phyloP scores from a whole-genome alignment of 2,113 vertebrate species.

The Nestor notabilis region DNA sequence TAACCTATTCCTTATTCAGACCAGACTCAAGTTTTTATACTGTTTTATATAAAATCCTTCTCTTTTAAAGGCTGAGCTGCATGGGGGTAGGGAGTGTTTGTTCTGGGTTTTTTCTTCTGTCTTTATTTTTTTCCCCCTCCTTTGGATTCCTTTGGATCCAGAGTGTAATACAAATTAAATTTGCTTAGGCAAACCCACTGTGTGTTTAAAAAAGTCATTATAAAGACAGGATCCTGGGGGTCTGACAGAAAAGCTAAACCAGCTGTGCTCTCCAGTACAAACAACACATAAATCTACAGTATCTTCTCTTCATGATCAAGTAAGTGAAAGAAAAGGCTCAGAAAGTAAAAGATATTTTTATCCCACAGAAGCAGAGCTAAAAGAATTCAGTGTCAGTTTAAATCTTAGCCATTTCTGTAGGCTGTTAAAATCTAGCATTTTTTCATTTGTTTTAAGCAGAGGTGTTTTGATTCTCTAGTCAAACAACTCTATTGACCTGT shows the following conservation, averaged over 20 bases:
- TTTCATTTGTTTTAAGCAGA: not conserved
- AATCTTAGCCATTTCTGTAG: not conserved
- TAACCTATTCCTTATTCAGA: not conserved
- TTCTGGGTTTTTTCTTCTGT: not conserved
- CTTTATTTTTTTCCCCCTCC: too few relatives aligned
- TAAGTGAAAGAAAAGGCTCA: constrained; percentile 21
- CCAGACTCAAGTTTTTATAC: not conserved
- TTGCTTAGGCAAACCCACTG: not conserved
- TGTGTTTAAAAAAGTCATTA: not conserved
- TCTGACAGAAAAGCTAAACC: constrained; percentile 51
- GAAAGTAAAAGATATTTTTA: constrained; percentile 29
- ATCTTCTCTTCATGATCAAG: constrained; percentile 22
- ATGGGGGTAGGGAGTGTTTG: not conserved
- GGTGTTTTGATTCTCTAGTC: not conserved
- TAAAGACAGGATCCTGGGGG: not conserved
- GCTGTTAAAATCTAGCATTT: not conserved
- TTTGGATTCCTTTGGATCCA: not conserved
- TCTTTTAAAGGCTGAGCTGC: not conserved
- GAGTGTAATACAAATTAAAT: not conserved
- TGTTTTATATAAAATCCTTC: not conserved
- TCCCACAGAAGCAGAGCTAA: not conserved
- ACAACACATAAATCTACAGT: constrained; percentile 28
- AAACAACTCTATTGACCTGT: not conserved
- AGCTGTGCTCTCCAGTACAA: constrained; percentile 39
- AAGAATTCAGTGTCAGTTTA: not conserved